Conservation (phyloP, 1,140 invertebrate genomes). For the Neocloeon triangulifer region DNA sequence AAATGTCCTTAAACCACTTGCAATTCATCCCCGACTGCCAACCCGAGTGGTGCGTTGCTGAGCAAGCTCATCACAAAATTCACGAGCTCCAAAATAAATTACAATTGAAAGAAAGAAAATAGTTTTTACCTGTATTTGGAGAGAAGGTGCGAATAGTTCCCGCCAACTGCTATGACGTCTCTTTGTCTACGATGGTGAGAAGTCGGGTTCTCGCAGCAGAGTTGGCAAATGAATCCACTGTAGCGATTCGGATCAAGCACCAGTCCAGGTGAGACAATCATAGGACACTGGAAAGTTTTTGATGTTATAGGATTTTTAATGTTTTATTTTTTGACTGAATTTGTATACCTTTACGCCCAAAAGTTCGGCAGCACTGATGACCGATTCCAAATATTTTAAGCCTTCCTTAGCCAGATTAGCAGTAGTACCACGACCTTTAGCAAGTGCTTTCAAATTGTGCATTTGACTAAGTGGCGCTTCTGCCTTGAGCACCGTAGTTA, state of each 20-base stretch:
- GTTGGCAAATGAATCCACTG: conserved; percentile 47
- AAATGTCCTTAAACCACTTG: no score
- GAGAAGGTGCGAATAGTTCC: conserved; percentile 28
- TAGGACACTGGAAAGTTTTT: conserved; percentile 24
- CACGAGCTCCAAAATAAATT: no score
- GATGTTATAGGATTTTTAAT: conserved; percentile 2
- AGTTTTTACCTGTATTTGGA: conserved; percentile 18
- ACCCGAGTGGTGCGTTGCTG: no score
- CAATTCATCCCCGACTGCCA: no score
- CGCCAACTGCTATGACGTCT: conserved; percentile 41
- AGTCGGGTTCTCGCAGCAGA: conserved; percentile 33
- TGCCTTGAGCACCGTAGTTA: conserved; percentile 1
- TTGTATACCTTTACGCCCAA: conserved; percentile 45
- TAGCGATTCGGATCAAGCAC: conserved; percentile 38
- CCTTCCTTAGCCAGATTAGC: conserved; percentile 38
- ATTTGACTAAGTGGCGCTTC: conserved; percentile 6
- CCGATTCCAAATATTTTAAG: conserved; percentile 43
- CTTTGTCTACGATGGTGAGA: conserved; percentile 26
- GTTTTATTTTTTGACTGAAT: not conserved
- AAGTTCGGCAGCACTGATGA: conserved; percentile 37
- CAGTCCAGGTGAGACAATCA: conserved; percentile 34
- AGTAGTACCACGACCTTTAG: conserved; percentile 33
- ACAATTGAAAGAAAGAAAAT: conserved; percentile 15
- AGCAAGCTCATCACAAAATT: no score
- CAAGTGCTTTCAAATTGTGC: no score